Evolutionary conservation across 2,113 vertebrate genomes (phyloP), one percentile per base, ranked within the genome.

Genomic region (Sturnus vulgaris): DNA sequence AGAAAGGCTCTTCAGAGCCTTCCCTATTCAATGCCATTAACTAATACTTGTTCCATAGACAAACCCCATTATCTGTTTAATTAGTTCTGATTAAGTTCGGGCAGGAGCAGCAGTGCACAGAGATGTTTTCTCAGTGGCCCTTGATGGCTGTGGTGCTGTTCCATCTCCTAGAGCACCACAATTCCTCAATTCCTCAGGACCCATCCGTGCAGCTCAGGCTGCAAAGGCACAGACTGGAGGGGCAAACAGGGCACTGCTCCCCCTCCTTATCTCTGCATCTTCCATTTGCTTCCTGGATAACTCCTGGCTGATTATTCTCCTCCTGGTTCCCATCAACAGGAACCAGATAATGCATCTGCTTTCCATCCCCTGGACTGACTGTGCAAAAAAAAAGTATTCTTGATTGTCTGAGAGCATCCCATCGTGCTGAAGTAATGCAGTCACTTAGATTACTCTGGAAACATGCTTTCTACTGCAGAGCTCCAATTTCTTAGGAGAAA

Each of bases 361-460:
- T 92, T 90, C 50, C 70, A 90, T 55, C 35, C 66, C 15, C 40
- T 40, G 37, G 52, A 77, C 87, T 96, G 93, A 85, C 8, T 47
- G 47, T 21, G 49, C 28, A 20, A 17, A 82, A 84, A 82, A 82
- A 84, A 82, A 53, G 11, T 27, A 33, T 35, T 87, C 57, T 57
- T 89, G 66, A 93, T 83, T 90, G 81, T 56, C 64, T 86, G 30
- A 78, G 86, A 94, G 68, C 47, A 93, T 82, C 52, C 86, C 66
- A 70, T 59, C 31, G 19, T 73, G 81, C 59, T 72, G 79, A 75
- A 94, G 59, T 88, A 91, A 90, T 56, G 44, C 23, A 84, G 86
- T 31, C 81, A 87, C 71, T 86, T 42, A 53, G 56, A 85, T 79
- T 25, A 21, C 81, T 91, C 75, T 86, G 56, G 47, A 90, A 93